These are phyloP conservation scores for Disparrhopalites patrizii DNA, from an alignment of 2,888 invertebrate genomes.

Conservation along the genomic window DNA sequence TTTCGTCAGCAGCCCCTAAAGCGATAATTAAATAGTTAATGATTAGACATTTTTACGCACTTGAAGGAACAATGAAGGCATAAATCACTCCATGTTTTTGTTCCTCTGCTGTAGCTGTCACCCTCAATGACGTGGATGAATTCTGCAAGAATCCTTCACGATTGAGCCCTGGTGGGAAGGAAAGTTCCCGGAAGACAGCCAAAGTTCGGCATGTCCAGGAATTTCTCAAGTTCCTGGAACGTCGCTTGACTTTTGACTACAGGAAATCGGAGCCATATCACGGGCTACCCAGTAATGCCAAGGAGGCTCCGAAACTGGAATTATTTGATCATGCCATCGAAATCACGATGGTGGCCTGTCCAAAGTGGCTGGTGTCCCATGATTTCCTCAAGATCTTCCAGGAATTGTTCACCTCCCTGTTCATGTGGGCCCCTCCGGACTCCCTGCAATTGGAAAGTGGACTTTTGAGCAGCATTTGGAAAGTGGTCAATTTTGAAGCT, in stretches of 20 bases:
- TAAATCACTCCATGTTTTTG: background rate
- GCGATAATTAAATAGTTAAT: background rate
- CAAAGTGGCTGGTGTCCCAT: background rate
- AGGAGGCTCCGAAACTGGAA: background rate
- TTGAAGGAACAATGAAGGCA: background rate
- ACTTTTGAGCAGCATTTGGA: background rate
- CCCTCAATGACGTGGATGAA: background rate
- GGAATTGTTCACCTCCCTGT: background rate
- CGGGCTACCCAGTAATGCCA: background rate
- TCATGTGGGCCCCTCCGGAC: background rate
- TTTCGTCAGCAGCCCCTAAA: too few relatives aligned
- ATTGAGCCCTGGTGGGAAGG: background rate
- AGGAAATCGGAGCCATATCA: background rate
- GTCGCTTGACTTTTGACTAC: background rate
- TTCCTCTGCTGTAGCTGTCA: background rate
- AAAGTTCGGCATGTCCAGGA: background rate
- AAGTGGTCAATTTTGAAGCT: slow-evolving; percentile 8
- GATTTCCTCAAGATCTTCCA: background rate
- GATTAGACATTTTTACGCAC: background rate
- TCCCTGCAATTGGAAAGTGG: background rate
- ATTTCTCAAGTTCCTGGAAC: background rate
- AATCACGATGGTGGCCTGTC: background rate
- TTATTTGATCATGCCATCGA: background rate
- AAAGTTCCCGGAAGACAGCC: background rate
- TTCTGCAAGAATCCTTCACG: background rate